These are phyloP conservation scores for Ennomos quercinarius DNA, from an alignment of 2,888 invertebrate genomes.

Conservation along the genomic window DNA sequence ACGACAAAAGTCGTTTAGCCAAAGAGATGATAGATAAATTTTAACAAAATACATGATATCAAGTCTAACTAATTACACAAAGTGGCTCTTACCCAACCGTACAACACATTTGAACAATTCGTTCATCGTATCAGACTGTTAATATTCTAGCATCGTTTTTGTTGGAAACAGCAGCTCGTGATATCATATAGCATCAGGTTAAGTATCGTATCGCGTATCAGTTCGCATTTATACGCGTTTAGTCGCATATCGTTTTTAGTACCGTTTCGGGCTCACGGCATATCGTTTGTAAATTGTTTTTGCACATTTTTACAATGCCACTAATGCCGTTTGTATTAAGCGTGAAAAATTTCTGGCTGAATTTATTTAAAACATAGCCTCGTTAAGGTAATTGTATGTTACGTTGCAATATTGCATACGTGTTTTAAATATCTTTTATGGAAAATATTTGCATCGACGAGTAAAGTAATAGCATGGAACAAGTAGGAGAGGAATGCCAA, in stretches of 20 bases:
- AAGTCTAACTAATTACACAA: too few species aligned
- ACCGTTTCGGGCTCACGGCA: constrained; percentile 1
- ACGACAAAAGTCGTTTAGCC: too few species aligned
- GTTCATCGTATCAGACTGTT: background rate
- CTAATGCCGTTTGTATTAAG: constrained; percentile 17
- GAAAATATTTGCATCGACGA: too few species aligned
- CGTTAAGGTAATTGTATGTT: too few species aligned
- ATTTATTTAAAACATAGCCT: background rate
- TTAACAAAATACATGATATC: too few species aligned
- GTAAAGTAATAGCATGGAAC: too few species aligned
- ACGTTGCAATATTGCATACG: too few species aligned
- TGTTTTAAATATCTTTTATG: too few species aligned
- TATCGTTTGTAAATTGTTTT: constrained; percentile 24
- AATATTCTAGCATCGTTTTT: background rate
- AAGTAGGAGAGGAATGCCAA: too few species aligned
- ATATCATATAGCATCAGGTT: constrained; percentile 9
- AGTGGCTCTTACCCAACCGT: too few species aligned
- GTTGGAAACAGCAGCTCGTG: background rate
- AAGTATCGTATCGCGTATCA: constrained; percentile 7
- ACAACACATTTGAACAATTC: too few species aligned
- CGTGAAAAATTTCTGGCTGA: background rate
- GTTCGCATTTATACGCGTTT: constrained; percentile 12
- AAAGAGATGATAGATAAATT: too few species aligned
- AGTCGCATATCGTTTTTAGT: constrained; percentile 12
- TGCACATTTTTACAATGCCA: constrained; percentile 29